Base-by-base conservation (phyloP, 2,797 vertebrate species). In the Botia almorhae region DNA sequence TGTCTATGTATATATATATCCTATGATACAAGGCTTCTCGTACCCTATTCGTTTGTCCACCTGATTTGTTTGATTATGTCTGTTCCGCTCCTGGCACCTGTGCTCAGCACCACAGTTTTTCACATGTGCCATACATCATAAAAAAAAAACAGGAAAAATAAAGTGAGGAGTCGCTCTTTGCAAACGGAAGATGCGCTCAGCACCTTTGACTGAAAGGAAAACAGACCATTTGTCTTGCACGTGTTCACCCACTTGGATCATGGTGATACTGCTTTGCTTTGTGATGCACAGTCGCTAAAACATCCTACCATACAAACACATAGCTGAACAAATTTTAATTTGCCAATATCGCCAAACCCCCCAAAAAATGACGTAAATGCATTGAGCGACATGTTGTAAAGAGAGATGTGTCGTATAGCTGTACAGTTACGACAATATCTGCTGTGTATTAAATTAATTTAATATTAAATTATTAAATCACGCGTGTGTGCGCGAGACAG, bases 71-170 rank as follows among this genome's bases (percentile, higher is more conserved):
- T 11, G 58, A 26, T 17, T 26, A 33, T 63, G 53, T 56, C 63
- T 21, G 72, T 79, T 85, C 84, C 89, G 88, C 71, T 91, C 55
- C 85, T 88, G 67, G 84, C 89, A 89, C 87, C 86, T 90, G 86
- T 64, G 67, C 78, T 67, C 78, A 56, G 36, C 16, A 10, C 36
- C 53, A 48, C 8, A 43, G 21, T 17, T 60, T 5, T 5, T 19
- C 53, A 61, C 60, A 55, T 61, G 63, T 29, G 39, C 23, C 16
- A 33, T 36, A 21, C 0, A 60, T 78, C 16, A 61, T 10, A 43
- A 23, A 12, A 51, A 7, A 68, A 12, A 51, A 7, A 68, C 74
- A 83, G 48, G 67, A 83, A 81, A 63, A 65, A 81, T 51, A 64
- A 53, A 51, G 7, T 33, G 26, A 43, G 39, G 26, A 61, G 65